Conservation (phyloP, 2,797 vertebrate species). For the Rallus crepitans region DNA sequence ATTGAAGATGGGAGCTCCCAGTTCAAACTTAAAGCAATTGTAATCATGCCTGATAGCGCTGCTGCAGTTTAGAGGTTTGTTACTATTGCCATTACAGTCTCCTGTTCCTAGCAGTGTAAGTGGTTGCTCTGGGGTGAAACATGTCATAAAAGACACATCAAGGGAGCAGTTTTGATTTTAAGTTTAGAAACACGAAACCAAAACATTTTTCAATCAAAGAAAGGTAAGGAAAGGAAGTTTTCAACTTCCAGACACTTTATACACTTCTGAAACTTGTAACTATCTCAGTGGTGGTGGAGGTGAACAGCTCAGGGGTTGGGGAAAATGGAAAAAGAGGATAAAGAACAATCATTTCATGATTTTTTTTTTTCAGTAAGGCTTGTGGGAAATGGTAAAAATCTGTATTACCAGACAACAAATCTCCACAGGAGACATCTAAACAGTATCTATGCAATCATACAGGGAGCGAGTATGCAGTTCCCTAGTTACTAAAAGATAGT, state of each 20-base stretch:
- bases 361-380: not conserved
- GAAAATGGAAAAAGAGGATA: not conserved
- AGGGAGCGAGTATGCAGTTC: not conserved
- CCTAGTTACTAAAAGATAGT: not conserved
- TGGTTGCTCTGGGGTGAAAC: not conserved
- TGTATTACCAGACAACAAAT: not conserved
- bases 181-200: not conserved
- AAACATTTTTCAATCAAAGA: not conserved
- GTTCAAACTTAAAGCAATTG: not conserved
- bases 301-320: not conserved
- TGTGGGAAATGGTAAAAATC: slow-evolving; percentile 6
- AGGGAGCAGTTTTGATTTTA: not conserved
- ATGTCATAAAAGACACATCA: not conserved
- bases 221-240: not conserved
- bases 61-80: not conserved
- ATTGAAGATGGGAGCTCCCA: not conserved
- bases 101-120: not conserved
- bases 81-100: not conserved
- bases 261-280: not conserved
- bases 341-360: not conserved
- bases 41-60: not conserved
- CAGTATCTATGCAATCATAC: not conserved
- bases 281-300: not conserved
- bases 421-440: not conserved
- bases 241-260: not conserved